phyloP scores from a whole-genome alignment of 2,113 vertebrate genomes.

The Labrus mixtus region DNA sequence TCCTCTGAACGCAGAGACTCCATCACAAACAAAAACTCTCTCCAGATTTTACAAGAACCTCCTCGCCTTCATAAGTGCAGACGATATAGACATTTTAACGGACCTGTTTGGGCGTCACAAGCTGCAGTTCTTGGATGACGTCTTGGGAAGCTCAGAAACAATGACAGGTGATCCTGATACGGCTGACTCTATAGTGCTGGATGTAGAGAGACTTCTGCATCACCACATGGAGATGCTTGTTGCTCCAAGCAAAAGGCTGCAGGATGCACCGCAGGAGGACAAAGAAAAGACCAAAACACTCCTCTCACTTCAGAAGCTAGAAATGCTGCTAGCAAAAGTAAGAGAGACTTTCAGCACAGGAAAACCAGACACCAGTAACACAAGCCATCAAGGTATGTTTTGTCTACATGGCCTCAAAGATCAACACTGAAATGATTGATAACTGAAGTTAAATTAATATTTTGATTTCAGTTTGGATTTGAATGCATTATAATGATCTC shows the following conservation, averaged over 20 bases:
- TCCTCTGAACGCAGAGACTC: constrained; percentile 7
- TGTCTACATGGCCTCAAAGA: constrained; percentile 1
- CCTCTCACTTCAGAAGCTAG: constrained; percentile 77
- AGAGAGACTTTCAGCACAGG: constrained; percentile 69
- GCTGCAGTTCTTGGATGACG: constrained; percentile 77
- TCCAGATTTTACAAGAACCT: constrained; percentile 66
- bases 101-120: constrained; percentile 73
- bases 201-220: constrained; percentile 69
- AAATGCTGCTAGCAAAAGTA: constrained; percentile 75
- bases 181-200: constrained; percentile 67
- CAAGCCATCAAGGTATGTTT: constrained; percentile 74
- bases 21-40: constrained; percentile 38
- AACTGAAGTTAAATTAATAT: neutral
- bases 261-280: constrained; percentile 43
- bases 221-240: constrained; percentile 60
- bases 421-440: neutral
- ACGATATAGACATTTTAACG: constrained; percentile 52
- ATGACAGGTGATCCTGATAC: constrained; percentile 40
- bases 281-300: constrained; percentile 52
- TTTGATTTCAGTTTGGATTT: constrained; percentile 12
- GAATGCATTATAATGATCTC: constrained; percentile 27
- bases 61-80: constrained; percentile 53
- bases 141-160: constrained; percentile 49
- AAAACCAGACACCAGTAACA: constrained; percentile 56
- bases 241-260: constrained; percentile 16